Base-by-base conservation (phyloP, 2,888 invertebrate genomes). In the Mythimna loreyi region DNA sequence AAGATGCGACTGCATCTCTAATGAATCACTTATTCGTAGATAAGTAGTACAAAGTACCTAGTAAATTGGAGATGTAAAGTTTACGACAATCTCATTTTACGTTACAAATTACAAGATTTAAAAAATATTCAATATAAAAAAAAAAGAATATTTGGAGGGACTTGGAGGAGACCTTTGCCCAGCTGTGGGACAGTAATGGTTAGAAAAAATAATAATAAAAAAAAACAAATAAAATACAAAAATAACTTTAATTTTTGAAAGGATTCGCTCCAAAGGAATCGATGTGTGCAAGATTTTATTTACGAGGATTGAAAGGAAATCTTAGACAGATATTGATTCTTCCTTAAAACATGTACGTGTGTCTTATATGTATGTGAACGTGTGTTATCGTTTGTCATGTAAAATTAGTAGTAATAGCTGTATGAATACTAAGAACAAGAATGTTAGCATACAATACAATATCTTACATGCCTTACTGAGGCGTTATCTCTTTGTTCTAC, bases 1-100 rank as follows among this genome's bases (percentile, higher is more conserved):
- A 43, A 75, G 68, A 65, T 43, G 55, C 21, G 13, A 43, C 21
- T 65, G 70, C 47, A 36, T 43, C 11, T 43, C n/a, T 7, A 53
- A 70, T 74, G 19, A 53, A 36, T 40, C 28, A 36, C 33, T 28
- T 28, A 72, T 47, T 73, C 11, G 16, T 36, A 47, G 50, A 40
- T 64, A 62, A 63, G 28, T 30, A 30, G 16, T 16, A 40, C 16
- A 40, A 11, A 40, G 19, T 30, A 30, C 3, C 5, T 53, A 50
- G 16, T 5, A 25, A 23, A 7, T 23, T 19, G 21, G 13, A 21
- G 7, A 5, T 40, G 30, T 30, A 23, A 30, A 21, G 28, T 33
- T 9, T 33, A 33, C 11, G 1, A 21, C n/a, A 9, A 36, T n/a
- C 2, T 28, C 16, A 28, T n/a, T 47, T 9, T 21, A 3, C 11